Evolutionary conservation across 2,888 invertebrate species (phyloP).

Genomic region (Cephonodes hylas): DNA sequence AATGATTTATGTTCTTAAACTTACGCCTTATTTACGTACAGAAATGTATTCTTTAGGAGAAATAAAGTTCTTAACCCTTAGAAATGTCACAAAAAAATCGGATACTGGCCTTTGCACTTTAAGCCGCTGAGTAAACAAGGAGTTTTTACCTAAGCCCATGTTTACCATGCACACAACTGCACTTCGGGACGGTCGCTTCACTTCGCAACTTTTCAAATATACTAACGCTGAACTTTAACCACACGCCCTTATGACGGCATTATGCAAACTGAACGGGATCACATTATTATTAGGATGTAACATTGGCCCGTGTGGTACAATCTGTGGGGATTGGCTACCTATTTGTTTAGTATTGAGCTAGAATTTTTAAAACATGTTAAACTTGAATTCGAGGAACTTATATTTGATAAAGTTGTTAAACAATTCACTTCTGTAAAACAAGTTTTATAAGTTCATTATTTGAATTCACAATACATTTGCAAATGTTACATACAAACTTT

Average conservation of each 20-base stretch:
- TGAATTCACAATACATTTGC: no score
- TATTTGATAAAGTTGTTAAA: no score
- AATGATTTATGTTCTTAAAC: no score
- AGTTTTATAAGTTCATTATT: no score
- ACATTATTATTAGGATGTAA: constrained; percentile 58
- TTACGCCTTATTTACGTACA: background rate
- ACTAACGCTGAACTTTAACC: constrained; percentile 23
- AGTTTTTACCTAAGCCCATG: constrained; percentile 7
- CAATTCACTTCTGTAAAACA: no score
- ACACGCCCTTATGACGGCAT: constrained; percentile 44
- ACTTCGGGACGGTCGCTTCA: constrained; percentile 34
- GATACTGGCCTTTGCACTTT: background rate
- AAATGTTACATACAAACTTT: no score
- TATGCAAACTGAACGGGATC: constrained; percentile 64
- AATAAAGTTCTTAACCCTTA: no score
- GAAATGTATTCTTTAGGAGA: no score
- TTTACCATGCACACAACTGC: constrained; percentile 8
- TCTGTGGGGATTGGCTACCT: constrained; percentile 17
- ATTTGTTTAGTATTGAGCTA: background rate
- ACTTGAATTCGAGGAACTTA: no score
- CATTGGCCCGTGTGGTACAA: constrained; percentile 27
- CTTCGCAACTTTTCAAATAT: constrained; percentile 73
- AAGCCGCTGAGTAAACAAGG: constrained; percentile 10
- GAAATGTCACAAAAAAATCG: background rate
- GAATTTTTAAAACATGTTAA: background rate